A percentile compares a stretch with the other conserved stretches of the same genome.
Conservation (phyloP, 2,113 vertebrate species). For the Paedocypris sp. region DNA sequence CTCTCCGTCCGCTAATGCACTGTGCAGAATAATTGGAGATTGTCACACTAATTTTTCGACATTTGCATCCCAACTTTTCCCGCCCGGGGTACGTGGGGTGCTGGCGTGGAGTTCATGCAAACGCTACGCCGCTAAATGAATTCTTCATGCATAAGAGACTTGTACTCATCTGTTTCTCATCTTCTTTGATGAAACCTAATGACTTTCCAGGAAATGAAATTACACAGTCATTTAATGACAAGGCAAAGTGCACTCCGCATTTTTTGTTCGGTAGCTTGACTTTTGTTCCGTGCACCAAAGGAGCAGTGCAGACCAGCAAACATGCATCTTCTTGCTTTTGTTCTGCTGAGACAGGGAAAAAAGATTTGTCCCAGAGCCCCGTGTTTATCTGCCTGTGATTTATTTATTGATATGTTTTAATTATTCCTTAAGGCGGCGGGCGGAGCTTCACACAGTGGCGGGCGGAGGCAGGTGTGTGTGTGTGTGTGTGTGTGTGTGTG, state of each 20-base stretch:
- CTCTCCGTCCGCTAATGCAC: background rate
- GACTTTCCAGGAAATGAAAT: slow-evolving; percentile 67
- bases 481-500: slow-evolving; percentile 3
- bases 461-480: slow-evolving; percentile 2
- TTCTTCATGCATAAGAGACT: slow-evolving; percentile 50
- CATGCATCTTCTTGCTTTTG: slow-evolving; percentile 10
- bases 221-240: slow-evolving; percentile 58
- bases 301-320: background rate
- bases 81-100: slow-evolving; percentile 25
- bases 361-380: slow-evolving; percentile 14
- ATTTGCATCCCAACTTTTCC: slow-evolving; percentile 12
- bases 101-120: slow-evolving; percentile 21
- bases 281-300: background rate
- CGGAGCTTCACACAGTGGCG: slow-evolving; percentile 39
- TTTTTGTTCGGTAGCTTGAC: slow-evolving; percentile 44
- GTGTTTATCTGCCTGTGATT: background rate
- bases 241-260: slow-evolving; percentile 47
- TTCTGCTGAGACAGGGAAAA: slow-evolving; percentile 15
- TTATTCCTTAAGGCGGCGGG: slow-evolving; percentile 46
- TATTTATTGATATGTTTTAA: slow-evolving; percentile 28
- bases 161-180: slow-evolving; percentile 57
- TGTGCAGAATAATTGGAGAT: slow-evolving; percentile 20
- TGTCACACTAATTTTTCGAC: slow-evolving; percentile 26
- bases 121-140: slow-evolving; percentile 41
- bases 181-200: slow-evolving; percentile 63